Evolutionary conservation across 2,113 vertebrate species (phyloP).

Genomic region (Anthoscopus minutus): DNA sequence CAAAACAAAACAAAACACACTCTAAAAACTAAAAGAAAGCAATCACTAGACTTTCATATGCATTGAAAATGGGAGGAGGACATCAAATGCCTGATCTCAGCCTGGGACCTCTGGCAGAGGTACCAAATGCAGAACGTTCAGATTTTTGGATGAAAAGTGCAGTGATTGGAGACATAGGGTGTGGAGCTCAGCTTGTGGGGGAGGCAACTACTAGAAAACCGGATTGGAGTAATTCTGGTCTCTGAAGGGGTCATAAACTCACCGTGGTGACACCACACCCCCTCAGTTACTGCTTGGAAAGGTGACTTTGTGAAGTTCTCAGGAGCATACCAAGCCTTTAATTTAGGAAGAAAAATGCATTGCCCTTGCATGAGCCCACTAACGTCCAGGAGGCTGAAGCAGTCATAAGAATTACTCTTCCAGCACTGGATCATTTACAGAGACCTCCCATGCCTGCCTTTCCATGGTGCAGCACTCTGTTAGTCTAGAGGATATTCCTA

Average conservation of each 20-base stretch:
- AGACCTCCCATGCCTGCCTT: neutral
- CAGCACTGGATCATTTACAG: neutral
- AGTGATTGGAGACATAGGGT: neutral
- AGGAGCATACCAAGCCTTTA: neutral
- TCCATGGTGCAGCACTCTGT: neutral
- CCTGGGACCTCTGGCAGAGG: neutral
- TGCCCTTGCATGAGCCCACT: neutral
- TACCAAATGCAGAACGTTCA: neutral
- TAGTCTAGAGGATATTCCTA: neutral
- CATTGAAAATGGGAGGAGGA: neutral
- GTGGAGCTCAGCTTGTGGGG: neutral
- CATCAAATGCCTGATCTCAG: neutral
- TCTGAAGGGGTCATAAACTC: neutral
- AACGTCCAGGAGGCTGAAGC: neutral
- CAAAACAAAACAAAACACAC: neutral
- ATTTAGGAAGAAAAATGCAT: neutral
- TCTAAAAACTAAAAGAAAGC: neutral
- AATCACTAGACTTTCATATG: neutral
- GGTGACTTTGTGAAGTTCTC: neutral
- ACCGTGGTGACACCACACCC: fast-evolving
- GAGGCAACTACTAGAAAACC: neutral
- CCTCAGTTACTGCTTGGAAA: neutral
- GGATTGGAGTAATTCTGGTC: neutral
- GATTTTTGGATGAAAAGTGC: neutral
- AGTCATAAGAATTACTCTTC: neutral